A percentile compares a stretch with the other conserved stretches of the same genome.
These are phyloP conservation scores for Solenodon paradoxus DNA, from an alignment of 2,113 vertebrate genomes.

Conservation along the genomic window DNA sequence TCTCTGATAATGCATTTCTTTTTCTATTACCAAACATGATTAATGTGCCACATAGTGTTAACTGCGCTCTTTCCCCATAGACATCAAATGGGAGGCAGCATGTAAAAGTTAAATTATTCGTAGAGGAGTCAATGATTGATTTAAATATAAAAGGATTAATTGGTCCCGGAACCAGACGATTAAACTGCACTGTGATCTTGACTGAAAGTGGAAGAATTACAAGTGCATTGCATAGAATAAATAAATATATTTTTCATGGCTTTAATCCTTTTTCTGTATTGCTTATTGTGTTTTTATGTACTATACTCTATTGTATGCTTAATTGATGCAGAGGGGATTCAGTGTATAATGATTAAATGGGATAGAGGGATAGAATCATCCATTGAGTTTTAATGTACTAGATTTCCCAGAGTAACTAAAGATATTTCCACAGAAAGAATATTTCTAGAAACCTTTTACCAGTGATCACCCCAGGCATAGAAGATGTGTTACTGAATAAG, in stretches of 20 bases:
- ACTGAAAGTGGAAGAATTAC: slow-evolving; percentile 86
- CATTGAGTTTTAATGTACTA: slow-evolving; percentile 12
- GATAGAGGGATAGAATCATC: not conserved
- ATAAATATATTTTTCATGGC: slow-evolving; percentile 84
- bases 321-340: slow-evolving; percentile 61
- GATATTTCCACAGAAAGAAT: not conserved
- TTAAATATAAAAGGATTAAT: slow-evolving; percentile 89
- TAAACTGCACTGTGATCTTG: slow-evolving; percentile 89
- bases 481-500: not conserved
- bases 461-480: not conserved
- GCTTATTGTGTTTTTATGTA: slow-evolving; percentile 77
- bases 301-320: slow-evolving; percentile 73
- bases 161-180: slow-evolving; percentile 88
- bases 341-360: slow-evolving; percentile 56
- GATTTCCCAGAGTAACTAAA: not conserved
- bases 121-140: slow-evolving; percentile 88
- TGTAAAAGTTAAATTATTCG: slow-evolving; percentile 80
- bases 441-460: not conserved
- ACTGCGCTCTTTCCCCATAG: slow-evolving; percentile 71
- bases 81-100: slow-evolving; percentile 75
- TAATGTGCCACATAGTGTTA: slow-evolving; percentile 77
- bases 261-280: slow-evolving; percentile 78
- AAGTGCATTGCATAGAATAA: slow-evolving; percentile 86
- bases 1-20: slow-evolving; percentile 60
- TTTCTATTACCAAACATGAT: slow-evolving; percentile 69